Evolutionary conservation across 2,888 invertebrate species (phyloP).

Genomic region (Saturnia pavonia): DNA sequence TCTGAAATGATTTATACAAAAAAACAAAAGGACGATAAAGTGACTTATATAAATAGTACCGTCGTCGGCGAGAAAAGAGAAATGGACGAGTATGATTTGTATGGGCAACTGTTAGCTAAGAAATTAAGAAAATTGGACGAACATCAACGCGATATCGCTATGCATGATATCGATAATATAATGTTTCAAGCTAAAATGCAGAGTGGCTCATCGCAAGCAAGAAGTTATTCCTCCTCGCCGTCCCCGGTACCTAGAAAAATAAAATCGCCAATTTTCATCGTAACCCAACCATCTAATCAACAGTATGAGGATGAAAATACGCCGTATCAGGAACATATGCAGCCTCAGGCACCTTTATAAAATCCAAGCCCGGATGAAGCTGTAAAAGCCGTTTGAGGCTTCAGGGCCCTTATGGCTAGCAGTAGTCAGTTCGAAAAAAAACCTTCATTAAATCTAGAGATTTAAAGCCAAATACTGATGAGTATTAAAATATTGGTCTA

Average conservation of each 20-base stretch:
- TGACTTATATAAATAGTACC: conserved; percentile 35
- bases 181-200: conserved; percentile 71
- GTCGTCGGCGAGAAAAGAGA: conserved; percentile 38
- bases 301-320: conserved; percentile 62
- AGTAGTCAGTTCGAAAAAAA: too few species aligned
- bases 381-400: too few species aligned
- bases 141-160: conserved; percentile 66
- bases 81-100: conserved; percentile 69
- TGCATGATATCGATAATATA: conserved; percentile 75
- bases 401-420: too few species aligned
- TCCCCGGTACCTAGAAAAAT: conserved; percentile 51
- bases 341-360: conserved; percentile 36
- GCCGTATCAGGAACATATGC: conserved; percentile 44
- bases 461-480: background rate
- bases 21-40: conserved; percentile 44
- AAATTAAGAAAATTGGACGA: conserved; percentile 70
- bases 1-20: conserved; percentile 36
- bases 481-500: background rate
- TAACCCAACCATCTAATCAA: conserved; percentile 47
- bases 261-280: conserved; percentile 62
- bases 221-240: conserved; percentile 50
- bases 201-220: conserved; percentile 37
- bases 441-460: conserved; percentile 28
- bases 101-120: conserved; percentile 66
- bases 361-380: too few species aligned